Base-by-base conservation (phyloP, 2,888 invertebrate species). In the Sipunculus nudus region DNA sequence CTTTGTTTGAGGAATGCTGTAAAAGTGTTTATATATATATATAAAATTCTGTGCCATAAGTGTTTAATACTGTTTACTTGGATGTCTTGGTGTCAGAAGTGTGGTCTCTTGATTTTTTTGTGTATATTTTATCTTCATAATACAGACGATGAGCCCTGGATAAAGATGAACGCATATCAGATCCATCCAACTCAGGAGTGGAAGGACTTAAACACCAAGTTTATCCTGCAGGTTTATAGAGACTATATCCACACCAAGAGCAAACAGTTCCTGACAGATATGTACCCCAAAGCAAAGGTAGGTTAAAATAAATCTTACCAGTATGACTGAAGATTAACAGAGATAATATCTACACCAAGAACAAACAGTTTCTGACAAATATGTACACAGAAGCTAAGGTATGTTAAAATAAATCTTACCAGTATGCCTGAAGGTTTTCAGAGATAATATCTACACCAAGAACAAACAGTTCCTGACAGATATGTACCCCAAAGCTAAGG, bases 171-270 rank as follows among this genome's bases (percentile, higher is more conserved):
- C 85, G 89, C 92, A 6, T 96, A 96, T 86, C 90, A 91, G 53
- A 90, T 94, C 70, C 95, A 96, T 83, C 92, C 96, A 84, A 94
- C 96, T 29, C 91, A 92, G 72, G 89, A 91, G 75, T 96, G 96
- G 96, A 90, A 92, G 75, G 97, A 97, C 85, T 87, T 96, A 70
- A 94, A 94, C 85, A 87, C 92, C 28, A 96, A 96, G 87, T 96
- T 94, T 85, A 90, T 96, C 13, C 86, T 97, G 57, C 93, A 92
- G 87, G 81, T 82, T 61, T 92, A 90, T 80, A 87, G 96, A 56
- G 95, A 96, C 86, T 92, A 89, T 79, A 87, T 87, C 54, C 85
- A 90, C 58, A 86, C 89, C 10, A 79, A 85, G 64, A 88, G 89
- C 71, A 85, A 86, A 13, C 83, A 85, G 3, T 86, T 83, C 71